These are phyloP conservation scores for Leptosomus discolor DNA, from an alignment of 2,113 vertebrate species.

Conservation along the genomic window DNA sequence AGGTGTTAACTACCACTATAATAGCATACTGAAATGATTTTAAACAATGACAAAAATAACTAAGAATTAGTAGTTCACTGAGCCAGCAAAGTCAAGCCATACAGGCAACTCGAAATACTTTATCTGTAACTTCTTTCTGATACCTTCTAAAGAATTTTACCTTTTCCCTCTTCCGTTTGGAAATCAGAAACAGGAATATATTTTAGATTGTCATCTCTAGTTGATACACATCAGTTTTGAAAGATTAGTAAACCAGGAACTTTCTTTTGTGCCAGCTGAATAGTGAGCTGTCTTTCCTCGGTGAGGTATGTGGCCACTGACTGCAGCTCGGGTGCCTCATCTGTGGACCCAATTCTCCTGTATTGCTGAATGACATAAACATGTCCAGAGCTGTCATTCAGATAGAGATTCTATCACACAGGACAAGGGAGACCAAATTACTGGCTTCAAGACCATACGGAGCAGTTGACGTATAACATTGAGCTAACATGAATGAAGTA, in stretches of 20 bases:
- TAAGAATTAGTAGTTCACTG: neutral
- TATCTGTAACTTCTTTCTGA: neutral
- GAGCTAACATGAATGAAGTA: neutral
- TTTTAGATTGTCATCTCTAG: neutral
- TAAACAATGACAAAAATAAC: neutral
- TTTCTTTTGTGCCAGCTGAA: neutral
- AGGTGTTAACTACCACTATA: neutral
- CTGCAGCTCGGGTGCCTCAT: neutral
- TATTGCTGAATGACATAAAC: neutral
- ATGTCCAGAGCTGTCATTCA: neutral
- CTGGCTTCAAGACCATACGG: neutral
- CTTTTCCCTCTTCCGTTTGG: neutral
- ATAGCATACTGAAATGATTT: neutral
- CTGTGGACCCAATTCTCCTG: fast-evolving
- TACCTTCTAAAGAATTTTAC: neutral
- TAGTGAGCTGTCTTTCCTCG: neutral
- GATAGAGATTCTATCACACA: neutral
- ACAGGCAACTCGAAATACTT: neutral
- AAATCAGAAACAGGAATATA: neutral
- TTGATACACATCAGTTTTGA: neutral
- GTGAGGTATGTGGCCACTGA: neutral
- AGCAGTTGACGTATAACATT: neutral
- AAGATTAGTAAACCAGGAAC: neutral
- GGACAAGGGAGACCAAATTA: neutral
- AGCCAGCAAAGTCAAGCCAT: fast-evolving